Evolutionary conservation across 2,113 vertebrate species (phyloP), one percentile per base, ranked within the genome.

Genomic region (Neopipo cinnamomea): DNA sequence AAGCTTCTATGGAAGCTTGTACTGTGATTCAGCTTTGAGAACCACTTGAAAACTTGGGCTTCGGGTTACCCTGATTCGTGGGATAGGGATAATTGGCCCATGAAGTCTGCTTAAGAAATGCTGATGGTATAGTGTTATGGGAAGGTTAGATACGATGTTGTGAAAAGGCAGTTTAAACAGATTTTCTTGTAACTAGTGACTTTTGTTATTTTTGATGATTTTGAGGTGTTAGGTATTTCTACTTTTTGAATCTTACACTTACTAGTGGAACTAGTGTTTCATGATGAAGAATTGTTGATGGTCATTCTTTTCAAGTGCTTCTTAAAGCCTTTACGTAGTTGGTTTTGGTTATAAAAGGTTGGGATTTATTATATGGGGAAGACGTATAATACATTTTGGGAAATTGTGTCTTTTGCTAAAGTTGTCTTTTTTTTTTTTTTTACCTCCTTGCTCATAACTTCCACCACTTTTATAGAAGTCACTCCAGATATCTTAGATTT

Each of bases 1-100:
- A 41, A 75, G 91, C 44, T 94, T 86, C 42, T 50, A 0, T 63
- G 44, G 76, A 84, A 84, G 75, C 53, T 84, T 63, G 24, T 70
- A 55, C 52, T 94, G n/a, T 74, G 39, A 47, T 49, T 86, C 47
- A 71, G 61, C 31, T 94, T 90, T 90, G 72, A 92, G 91, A 95
- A 91, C 14, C 53, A 52, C 63, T 89, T 89, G 59, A 81, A 95
- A 92, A 68, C 22, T 85, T 13, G 28, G 30, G n/a, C 10, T 85
- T 92, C 14, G 70, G 18, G 23, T 88, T 86, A 47, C 83, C 20
- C 30, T 88, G n/a, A 74, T 50, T 28, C 1, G 2, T 52, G 24
- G 41, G 44, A 31, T 67, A 72, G 89, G 27, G 18, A 77, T 53
- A 31, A 46, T 33, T 88, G 63, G 19, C 52, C n/a, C 22, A 21